Evolutionary conservation across 2,113 vertebrate genomes (phyloP), one percentile per base, ranked within the genome.

Genomic region (Anoura caudifer): DNA sequence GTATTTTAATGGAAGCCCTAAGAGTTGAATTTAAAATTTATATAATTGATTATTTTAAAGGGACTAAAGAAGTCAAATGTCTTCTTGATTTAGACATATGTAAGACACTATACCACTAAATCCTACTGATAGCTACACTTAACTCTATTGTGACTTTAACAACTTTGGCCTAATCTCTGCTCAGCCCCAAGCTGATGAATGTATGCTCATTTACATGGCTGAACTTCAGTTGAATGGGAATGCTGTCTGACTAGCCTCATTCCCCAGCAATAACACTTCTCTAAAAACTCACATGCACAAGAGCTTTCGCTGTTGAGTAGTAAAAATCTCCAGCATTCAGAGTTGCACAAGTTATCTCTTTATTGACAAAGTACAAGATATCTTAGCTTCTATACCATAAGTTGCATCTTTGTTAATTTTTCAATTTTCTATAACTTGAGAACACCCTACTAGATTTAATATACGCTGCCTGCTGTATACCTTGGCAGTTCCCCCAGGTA

Each of bases 231-330:
- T 67, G 50, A 54, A 47, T 20, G 52, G n/a, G 19, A n/a, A 15
- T 41, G 63, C 56, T 52, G 33, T 41, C 65, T 24, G 47, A 61
- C 36, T 38, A 75, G 7, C n/a, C 41, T 22, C 59, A 24, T 22
- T 24, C 24, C 61, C n/a, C 20, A 38, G 76, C 4, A 41, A 15
- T 8, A 8, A n/a, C 10, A 33, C 65, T 12, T 9, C 41, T 45
- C n/a, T 13, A 14, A 12, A 59, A 3, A 4, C 26, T 26, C 19
- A 4, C 0, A 10, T 6, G 2, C 26, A n/a, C 84, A 28, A 24
- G 10, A 14, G 14, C 59, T 45, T 45, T 41, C 26, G 3, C 13
- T 24, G 15, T 1, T 5, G 28, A 7, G 2, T 19, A 33, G 41
- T 50, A 45, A 63, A 31, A 36, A 3, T 41, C 15, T 19, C 43